Percentiles rank a stretch among this genome's conserved stretches.
These are phyloP conservation scores for Chrysotoxum bicinctum DNA, from an alignment of 2,888 invertebrate species.

Conservation along the genomic window DNA sequence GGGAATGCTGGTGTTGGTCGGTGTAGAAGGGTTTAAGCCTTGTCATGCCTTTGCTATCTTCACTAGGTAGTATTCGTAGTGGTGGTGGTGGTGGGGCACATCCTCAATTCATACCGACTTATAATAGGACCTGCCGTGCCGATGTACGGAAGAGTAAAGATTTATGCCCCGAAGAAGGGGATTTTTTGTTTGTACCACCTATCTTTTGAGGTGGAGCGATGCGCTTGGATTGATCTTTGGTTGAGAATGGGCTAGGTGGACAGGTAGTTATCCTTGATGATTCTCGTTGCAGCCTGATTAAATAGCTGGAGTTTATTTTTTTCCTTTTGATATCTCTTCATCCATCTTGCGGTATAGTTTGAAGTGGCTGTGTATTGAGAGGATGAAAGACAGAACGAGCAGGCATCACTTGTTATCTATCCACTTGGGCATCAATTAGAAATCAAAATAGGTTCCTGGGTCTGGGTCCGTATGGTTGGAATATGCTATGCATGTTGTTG, in stretches of 20 bases:
- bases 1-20: constrained; percentile 31
- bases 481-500: constrained; percentile 48
- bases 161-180: constrained; percentile 54
- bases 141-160: constrained; percentile 59
- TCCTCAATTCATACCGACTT: constrained; percentile 71
- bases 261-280: constrained; percentile 71
- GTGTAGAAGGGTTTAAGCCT: constrained; percentile 60
- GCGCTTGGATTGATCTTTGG: constrained; percentile 67
- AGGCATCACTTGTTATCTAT: constrained; percentile 68
- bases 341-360: constrained; percentile 55
- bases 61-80: background rate
- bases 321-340: background rate
- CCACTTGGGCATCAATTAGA: constrained; percentile 71
- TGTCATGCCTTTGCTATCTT: constrained; percentile 41
- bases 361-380: constrained; percentile 50
- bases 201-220: constrained; percentile 35
- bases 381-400: constrained; percentile 50
- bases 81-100: constrained; percentile 26
- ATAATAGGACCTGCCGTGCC: constrained; percentile 46
- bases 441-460: constrained; percentile 66
- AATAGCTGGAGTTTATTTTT: constrained; percentile 47
- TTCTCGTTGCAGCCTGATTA: constrained; percentile 73
- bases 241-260: constrained; percentile 24
- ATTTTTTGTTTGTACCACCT: constrained; percentile 23
- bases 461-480: constrained; percentile 14